Conservation (phyloP, 2,113 vertebrate species). For the Gavia stellata region DNA sequence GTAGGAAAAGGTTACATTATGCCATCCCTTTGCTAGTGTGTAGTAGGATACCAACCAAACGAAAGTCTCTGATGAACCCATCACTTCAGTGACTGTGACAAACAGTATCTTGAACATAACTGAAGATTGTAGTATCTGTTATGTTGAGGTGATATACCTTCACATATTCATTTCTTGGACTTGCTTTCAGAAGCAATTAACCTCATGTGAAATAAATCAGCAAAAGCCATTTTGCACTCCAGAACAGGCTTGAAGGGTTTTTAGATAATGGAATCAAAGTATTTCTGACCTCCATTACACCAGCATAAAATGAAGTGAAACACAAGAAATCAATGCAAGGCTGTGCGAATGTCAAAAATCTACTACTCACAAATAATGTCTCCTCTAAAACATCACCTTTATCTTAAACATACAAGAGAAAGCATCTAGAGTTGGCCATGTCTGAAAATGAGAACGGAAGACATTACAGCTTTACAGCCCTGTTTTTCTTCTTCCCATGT, state of each 20-base stretch:
- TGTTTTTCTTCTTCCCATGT: not conserved
- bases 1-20: not conserved
- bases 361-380: not conserved
- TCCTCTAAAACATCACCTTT: not conserved
- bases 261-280: slow-evolving; percentile 22
- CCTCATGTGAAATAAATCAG: slow-evolving; percentile 33
- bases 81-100: not conserved
- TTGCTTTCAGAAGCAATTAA: slow-evolving; percentile 43
- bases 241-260: slow-evolving; percentile 21
- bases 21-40: not conserved
- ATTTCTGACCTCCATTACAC: slow-evolving; percentile 39
- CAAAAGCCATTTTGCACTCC: slow-evolving; percentile 18
- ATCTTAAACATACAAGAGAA: not conserved
- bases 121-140: no score
- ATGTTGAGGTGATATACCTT: slow-evolving; percentile 1
- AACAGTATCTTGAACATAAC: not conserved
- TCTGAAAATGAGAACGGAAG: not conserved
- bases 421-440: not conserved
- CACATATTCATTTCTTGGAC: not conserved
- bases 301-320: slow-evolving; percentile 22
- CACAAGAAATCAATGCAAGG: slow-evolving; percentile 28
- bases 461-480: not conserved
- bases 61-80: not conserved
- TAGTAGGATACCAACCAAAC: not conserved
- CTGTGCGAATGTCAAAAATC: not conserved